These are phyloP conservation scores for Porites australiensis DNA, from an alignment of 64 coral and sea anemone species.

Conservation along the genomic window DNA sequence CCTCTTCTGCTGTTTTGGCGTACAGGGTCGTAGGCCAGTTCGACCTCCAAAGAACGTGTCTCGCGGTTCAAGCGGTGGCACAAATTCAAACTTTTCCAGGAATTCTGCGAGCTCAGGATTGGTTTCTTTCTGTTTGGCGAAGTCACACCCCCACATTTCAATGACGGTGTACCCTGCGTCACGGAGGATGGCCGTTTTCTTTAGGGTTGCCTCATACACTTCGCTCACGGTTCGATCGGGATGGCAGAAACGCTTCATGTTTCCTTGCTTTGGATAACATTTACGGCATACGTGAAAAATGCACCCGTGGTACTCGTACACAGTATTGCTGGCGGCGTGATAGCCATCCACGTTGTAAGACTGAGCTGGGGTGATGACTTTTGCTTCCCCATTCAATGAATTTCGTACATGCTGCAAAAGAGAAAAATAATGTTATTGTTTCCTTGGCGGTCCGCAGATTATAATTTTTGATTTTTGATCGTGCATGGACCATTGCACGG, in stretches of 20 bases:
- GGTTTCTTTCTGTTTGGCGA: not conserved
- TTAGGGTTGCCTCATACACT: not conserved
- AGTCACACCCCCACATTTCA: conserved; percentile 14
- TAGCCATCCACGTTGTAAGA: conserved; percentile 29
- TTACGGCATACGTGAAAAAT: not conserved
- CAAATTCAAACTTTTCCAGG: not conserved
- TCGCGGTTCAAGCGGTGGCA: not conserved
- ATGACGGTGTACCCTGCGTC: not conserved
- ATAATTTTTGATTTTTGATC: too few relatives aligned
- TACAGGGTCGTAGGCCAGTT: not conserved
- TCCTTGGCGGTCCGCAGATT: too few relatives aligned
- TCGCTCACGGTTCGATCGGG: not conserved
- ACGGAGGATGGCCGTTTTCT: not conserved
- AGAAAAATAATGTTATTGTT: too few relatives aligned
- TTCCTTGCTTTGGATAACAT: not conserved
- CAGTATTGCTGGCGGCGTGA: not conserved
- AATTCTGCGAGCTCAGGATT: not conserved
- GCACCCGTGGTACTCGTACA: conserved; percentile 20
- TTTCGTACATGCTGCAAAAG: not conserved
- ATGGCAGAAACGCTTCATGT: not conserved
- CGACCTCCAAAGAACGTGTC: conserved; percentile 5
- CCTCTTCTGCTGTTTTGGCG: not conserved
- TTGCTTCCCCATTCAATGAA: not conserved
- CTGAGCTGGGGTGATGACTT: not conserved
- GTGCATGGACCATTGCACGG: too few relatives aligned